Evolutionary conservation across 2,113 vertebrate genomes (phyloP), one percentile per base, ranked within the genome.

Genomic region (Oreotragus oreotragus): DNA sequence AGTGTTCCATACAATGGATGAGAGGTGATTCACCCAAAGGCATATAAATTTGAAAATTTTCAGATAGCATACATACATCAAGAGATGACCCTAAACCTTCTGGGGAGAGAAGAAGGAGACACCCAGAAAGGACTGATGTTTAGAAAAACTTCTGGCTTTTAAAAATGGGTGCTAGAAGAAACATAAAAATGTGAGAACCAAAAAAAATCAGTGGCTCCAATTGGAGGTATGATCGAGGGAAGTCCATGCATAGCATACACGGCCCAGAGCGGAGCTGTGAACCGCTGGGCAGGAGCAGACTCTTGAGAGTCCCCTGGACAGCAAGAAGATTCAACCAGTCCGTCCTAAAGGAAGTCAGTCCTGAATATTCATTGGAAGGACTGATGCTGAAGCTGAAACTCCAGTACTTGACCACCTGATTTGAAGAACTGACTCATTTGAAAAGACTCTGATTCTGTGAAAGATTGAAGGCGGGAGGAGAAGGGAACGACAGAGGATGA

Each of bases 211-310:
- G 36, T 64, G 47, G 25, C 16, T 57, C 13, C 39, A 45, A 70
- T 17, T 36, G 11, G 12, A 66, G 33, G 70, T 10, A 6, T 0
- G 3, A 0, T 49, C 25, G 7, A 33, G 15, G 25, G 6, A 45
- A 47, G 39, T 84, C 47, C 64, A 9, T 13, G 6, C 16, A 17
- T 64, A 53, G 79, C 23, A 25, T 23, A 23, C 23, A 36, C 12
- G 36, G n/a, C 16, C 2, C 25, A 3, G 16, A 73, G 21, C 8
- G 4, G 8, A 36, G 17, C 76, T 36, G 2, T 9, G 88, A 64
- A 57, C 81, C 1, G 2, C 21, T 55, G 14, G 80, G 58, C 10
- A 58, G 88, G 33, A 90, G 15, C 51, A 62, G 17, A 33, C 36
- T 25, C 66, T 73, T 73, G 66, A 13, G 36, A 73, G 10, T 73